phyloP scores from a whole-genome alignment of 1,140 invertebrate species.

The Cepaea nemoralis region DNA sequence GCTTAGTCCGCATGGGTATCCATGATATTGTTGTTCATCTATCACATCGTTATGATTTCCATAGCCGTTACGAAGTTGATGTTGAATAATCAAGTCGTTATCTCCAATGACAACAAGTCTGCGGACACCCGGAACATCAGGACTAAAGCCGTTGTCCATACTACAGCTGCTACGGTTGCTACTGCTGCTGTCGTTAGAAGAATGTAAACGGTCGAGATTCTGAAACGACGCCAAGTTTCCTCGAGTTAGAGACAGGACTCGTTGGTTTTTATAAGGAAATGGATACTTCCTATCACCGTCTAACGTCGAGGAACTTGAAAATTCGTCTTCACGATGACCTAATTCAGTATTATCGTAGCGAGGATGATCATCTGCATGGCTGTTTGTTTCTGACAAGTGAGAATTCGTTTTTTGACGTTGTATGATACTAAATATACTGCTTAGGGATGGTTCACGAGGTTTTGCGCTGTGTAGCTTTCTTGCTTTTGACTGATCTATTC shows the following conservation, averaged over 20 bases:
- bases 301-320: background rate
- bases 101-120: background rate
- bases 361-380: background rate
- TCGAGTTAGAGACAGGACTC: background rate
- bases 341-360: background rate
- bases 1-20: too few species aligned
- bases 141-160: background rate
- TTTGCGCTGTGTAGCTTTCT: background rate
- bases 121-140: background rate
- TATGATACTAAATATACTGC: background rate
- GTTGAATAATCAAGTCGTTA: background rate
- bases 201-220: background rate
- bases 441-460: background rate
- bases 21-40: too few species aligned
- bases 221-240: background rate
- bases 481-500: background rate
- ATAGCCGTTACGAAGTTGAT: background rate
- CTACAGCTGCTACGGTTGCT: background rate
- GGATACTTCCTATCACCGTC: background rate
- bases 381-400: background rate
- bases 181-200: background rate
- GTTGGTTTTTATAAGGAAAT: background rate
- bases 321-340: background rate
- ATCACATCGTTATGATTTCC: background rate
- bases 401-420: background rate